Base-by-base conservation (phyloP, 1,140 invertebrate species). In the Parapsyche elsis region DNA sequence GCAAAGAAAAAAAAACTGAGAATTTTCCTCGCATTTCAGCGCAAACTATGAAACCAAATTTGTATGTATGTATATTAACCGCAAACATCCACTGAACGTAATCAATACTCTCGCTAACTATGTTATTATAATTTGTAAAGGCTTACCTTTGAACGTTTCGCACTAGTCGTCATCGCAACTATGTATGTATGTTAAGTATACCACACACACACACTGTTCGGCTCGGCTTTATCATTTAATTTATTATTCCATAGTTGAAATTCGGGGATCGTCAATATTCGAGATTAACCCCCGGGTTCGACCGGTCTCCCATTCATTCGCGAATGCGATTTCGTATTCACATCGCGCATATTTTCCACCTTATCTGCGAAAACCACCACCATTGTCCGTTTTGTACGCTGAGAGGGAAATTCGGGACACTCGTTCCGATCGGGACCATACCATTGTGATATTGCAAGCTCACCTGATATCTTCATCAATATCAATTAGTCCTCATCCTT, bases 361-460 rank as follows among this genome's bases (percentile, higher is more conserved):
- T 61, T 61, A 61, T 61, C 57, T 61, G 0, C 30, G 30, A 38
- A 38, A 38, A 38, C 30, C n/a, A 21, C 57, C 23, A 67, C 64
- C 26, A 67, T 67, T 67, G 64, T 67, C 64, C 64, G 24, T 67
- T 67, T 26, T 9, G 64, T 21, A 38, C 30, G 1, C 30, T 38
- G 57, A 16, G 16, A 9, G 16, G 5, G 57, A 61, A 53, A 67
- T 67, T 67, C 23, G 21, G 49, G 64, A 23, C 9, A 24, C 64
- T 67, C 64, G 64, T 14, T 53, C 49, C 49, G 10, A 53, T 67
- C 64, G 64, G 16, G 57, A 19, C 24, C 59, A 24, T 12, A 26
- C 64, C 64, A 26, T 67, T 67, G 64, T 30, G 21, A 67, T 21
- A 67, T 67, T 67, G 64, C 64, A 26, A 67, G 64, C 64, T 67